Evolutionary conservation across 2,113 vertebrate genomes (phyloP), one percentile per base, ranked within the genome.

Genomic region (Pantherophis guttatus): DNA sequence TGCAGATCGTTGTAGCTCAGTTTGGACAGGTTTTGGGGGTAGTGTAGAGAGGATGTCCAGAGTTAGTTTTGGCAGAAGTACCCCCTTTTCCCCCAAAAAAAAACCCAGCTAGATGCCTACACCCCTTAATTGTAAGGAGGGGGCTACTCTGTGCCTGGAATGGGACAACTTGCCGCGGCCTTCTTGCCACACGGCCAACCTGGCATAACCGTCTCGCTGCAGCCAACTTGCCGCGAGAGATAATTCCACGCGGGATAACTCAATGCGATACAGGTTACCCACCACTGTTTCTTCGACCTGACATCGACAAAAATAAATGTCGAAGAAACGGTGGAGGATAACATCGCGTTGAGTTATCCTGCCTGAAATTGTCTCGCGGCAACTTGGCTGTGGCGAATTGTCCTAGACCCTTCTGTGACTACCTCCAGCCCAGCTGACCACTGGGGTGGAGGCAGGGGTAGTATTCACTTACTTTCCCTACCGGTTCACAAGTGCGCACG

Each of bases 221-320:
- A 1, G 9, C 10, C 29, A 1, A 13, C 11, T 70, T 0, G 0
- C 62, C 11, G 5, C 0, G 62, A 4, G 29, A 4, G 12, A 70
- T 11, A 70, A 70, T 70, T n/a, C 62, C 62, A n/a, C 0, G 1
- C 0, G 62, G 62, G 9, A 1, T 13, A 13, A 62, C 9, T 24
- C 58, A 26, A 13, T 1, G 1, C 29, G 12, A 70, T 33, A 7
- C 11, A n/a, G 0, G 5, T 33, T 15, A 2, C 1, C 65, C 13
- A 12, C 65, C 65, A 6, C 29, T 0, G 11, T 15, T 2, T 15
- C 65, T 6, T 15, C 5, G 2, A n/a, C 65, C 2, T 15, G 13
- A 13, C 65, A 15, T 70, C 65, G 12, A 7, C 12, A 70, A 15
- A 70, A 70, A 33, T 15, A 17, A 29, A 70, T 13, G 13, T 2